Conservation (phyloP, 2,888 invertebrate species). For the Ectemnius cavifrons region DNA sequence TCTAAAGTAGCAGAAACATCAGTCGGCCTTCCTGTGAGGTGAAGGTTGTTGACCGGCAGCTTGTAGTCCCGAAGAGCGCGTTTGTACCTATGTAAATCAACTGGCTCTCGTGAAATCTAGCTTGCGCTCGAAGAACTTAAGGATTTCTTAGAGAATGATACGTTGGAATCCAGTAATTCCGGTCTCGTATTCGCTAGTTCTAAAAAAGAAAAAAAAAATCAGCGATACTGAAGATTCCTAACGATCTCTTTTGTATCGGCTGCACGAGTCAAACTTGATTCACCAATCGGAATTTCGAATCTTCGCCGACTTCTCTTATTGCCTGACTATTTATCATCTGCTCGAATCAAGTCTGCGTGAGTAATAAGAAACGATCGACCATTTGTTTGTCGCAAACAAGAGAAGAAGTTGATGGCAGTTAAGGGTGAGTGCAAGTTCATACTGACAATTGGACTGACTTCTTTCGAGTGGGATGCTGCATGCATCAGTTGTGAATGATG, state of each 20-base stretch:
- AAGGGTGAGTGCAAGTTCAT: too few relatives aligned
- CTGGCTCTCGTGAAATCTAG: background rate
- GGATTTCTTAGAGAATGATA: background rate
- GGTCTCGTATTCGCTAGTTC: background rate
- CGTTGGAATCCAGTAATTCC: conserved; percentile 1
- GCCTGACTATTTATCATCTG: background rate
- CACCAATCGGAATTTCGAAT: background rate
- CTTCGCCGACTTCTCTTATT: too few relatives aligned
- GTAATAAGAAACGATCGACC: too few relatives aligned
- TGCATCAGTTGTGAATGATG: background rate
- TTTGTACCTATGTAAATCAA: background rate
- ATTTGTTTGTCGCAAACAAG: too few relatives aligned
- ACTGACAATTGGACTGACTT: too few relatives aligned
- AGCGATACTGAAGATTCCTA: background rate
- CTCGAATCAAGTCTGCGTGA: background rate
- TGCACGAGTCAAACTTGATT: background rate
- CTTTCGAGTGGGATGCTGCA: too few relatives aligned
- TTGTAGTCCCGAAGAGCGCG: background rate
- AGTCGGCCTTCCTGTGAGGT: background rate
- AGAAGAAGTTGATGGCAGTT: too few relatives aligned
- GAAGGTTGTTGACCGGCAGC: background rate
- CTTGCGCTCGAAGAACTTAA: background rate
- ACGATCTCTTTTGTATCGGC: background rate
- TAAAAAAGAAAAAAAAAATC: background rate
- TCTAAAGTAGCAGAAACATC: background rate